Evolutionary conservation across 1,140 invertebrate species (phyloP).

Genomic region (Lutraria rhynchaena): DNA sequence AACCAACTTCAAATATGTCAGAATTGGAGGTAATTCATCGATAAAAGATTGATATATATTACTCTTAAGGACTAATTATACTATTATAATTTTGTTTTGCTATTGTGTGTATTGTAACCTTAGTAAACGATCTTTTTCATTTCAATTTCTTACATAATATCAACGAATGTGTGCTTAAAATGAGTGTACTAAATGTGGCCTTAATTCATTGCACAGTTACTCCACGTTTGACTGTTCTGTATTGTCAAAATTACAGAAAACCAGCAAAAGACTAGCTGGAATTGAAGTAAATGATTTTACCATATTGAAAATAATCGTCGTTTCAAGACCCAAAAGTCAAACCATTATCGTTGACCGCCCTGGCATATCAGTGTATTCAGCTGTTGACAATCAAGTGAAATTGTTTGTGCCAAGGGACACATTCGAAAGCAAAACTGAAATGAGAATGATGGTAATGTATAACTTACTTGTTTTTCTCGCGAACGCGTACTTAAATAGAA

Average conservation of each 20-base stretch:
- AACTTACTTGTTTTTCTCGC: neutral
- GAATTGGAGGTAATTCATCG: constrained; percentile 17
- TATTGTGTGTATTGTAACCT: no score
- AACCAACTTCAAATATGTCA: neutral
- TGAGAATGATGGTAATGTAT: constrained; percentile 18
- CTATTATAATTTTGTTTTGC: no score
- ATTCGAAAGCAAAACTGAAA: constrained; percentile 5
- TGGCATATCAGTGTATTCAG: constrained; percentile 7
- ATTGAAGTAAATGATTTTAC: constrained; percentile 29
- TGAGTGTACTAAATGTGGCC: no score
- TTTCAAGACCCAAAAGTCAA: constrained; percentile 32
- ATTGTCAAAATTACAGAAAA: no score
- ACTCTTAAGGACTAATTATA: no score
- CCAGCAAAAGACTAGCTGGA: neutral
- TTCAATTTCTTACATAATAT: no score
- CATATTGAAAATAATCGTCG: constrained; percentile 1
- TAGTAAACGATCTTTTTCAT: no score
- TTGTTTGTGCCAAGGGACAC: constrained; percentile 32
- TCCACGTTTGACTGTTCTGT: no score
- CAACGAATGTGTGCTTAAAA: no score
- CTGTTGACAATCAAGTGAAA: constrained; percentile 24
- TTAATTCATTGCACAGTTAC: no score
- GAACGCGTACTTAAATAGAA: neutral
- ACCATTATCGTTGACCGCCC: constrained; percentile 26
- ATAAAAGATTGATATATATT: no score